Percentiles rank a stretch among this genome's conserved stretches.
These are phyloP conservation scores for Hirtodrosophila histrioides DNA, from an alignment of 2,888 invertebrate genomes.

Conservation along the genomic window DNA sequence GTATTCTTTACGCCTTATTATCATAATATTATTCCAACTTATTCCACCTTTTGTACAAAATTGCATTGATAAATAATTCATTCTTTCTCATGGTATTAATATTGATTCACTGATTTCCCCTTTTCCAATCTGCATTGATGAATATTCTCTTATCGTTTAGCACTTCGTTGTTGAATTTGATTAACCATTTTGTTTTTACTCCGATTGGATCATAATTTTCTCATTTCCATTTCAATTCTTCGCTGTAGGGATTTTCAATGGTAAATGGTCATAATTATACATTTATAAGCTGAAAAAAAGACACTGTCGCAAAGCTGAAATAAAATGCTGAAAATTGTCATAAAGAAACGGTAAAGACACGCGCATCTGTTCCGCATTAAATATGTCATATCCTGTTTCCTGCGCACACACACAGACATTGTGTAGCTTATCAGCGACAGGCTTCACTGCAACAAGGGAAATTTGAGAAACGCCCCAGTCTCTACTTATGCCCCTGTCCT, in stretches of 20 bases:
- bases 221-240: slow-evolving; percentile 18
- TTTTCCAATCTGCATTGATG: slow-evolving; percentile 11
- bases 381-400: slow-evolving; percentile 81
- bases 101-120: background rate
- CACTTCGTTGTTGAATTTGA: slow-evolving; percentile 60
- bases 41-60: slow-evolving; percentile 2
- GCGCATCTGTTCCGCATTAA: slow-evolving; percentile 80
- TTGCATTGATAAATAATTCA: slow-evolving; percentile 10
- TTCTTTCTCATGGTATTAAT: background rate
- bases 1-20: slow-evolving; percentile 2
- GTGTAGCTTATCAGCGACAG: slow-evolving; percentile 61
- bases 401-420: slow-evolving; percentile 42
- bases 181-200: slow-evolving; percentile 53
- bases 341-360: slow-evolving; percentile 37
- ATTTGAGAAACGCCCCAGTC: slow-evolving; percentile 12
- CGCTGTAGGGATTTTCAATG: slow-evolving; percentile 2
- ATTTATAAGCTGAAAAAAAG: slow-evolving; percentile 55
- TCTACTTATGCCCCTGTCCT: slow-evolving; percentile 33
- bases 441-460: slow-evolving; percentile 42
- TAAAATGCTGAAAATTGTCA: slow-evolving; percentile 38
- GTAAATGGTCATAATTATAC: slow-evolving; percentile 43
- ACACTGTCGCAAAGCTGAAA: slow-evolving; percentile 35
- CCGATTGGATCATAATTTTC: slow-evolving; percentile 4
- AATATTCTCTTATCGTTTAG: slow-evolving; percentile 18
- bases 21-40: slow-evolving; percentile 3